Percentiles rank a stretch among this genome's conserved stretches.
phyloP scores from a whole-genome alignment of 2,888 invertebrate species.

The Elmis aenea region DNA sequence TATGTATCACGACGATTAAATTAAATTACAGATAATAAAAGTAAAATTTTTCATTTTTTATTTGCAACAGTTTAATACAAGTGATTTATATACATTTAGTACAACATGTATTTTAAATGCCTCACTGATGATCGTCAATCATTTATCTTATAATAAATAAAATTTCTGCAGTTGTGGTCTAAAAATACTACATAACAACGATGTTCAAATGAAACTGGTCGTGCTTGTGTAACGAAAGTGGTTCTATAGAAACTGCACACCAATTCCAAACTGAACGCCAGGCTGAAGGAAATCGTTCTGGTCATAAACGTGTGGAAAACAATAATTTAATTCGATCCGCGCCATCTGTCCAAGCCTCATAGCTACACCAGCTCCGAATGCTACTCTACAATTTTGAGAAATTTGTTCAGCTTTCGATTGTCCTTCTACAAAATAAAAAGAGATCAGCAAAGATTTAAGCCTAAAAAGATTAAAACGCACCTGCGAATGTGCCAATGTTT shows the following conservation, averaged over 20 bases:
- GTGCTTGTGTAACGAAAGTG: too few relatives aligned
- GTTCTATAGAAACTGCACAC: slow-evolving; percentile 75
- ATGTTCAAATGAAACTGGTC: too few relatives aligned
- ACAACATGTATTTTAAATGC: too few relatives aligned
- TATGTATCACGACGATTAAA: too few relatives aligned
- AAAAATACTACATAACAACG: too few relatives aligned
- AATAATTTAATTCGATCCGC: slow-evolving; percentile 93
- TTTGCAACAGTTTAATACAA: too few relatives aligned
- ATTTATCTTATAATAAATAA: too few relatives aligned
- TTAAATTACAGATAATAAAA: too few relatives aligned
- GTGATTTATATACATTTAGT: too few relatives aligned
- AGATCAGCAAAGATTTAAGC: slow-evolving; percentile 4
- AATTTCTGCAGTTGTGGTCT: too few relatives aligned
- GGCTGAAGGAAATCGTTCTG: slow-evolving; percentile 60
- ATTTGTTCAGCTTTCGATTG: slow-evolving; percentile 44
- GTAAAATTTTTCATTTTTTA: too few relatives aligned
- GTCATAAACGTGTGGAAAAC: slow-evolving; percentile 65
- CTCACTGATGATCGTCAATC: too few relatives aligned
- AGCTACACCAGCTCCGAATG: slow-evolving; percentile 80
- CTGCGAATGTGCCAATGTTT: slow-evolving; percentile 56
- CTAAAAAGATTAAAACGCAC: slow-evolving; percentile 4
- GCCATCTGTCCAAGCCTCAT: slow-evolving; percentile 78
- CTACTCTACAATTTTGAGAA: slow-evolving; percentile 58
- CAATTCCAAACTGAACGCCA: slow-evolving; percentile 82
- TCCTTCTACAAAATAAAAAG: slow-evolving; percentile 43